phyloP scores from a whole-genome alignment of 2,888 invertebrate genomes.

The Cryptus armator region DNA sequence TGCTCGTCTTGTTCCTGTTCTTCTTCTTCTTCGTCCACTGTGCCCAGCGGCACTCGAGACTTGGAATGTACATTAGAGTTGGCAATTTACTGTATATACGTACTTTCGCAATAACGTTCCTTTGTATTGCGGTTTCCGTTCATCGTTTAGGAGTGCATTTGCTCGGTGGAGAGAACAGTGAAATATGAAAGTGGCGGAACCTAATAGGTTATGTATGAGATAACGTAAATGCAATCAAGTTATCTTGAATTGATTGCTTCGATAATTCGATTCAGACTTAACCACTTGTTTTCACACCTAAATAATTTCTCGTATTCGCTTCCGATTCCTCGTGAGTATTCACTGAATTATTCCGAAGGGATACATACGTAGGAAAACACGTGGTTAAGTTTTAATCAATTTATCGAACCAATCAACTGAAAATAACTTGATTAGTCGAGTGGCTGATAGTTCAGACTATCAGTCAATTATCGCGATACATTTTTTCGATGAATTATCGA shows the following conservation, averaged over 20 bases:
- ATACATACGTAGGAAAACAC: no score
- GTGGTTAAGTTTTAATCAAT: no score
- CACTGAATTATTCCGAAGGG: no score
- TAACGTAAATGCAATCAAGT: background rate
- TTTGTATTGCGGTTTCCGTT: slow-evolving; percentile 42
- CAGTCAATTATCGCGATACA: no score
- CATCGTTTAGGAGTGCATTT: slow-evolving; percentile 24
- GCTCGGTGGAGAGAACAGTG: background rate
- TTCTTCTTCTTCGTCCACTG: slow-evolving; percentile 6
- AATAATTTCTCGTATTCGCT: no score
- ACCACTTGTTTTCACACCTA: no score
- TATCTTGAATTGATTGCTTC: background rate
- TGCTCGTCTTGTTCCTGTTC: background rate
- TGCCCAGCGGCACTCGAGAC: background rate
- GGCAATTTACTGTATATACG: slow-evolving; percentile 27
- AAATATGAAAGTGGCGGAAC: background rate
- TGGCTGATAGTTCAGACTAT: no score
- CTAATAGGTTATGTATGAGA: background rate
- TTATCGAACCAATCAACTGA: no score
- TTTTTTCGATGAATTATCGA: no score
- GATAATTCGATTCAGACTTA: background rate
- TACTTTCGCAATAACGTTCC: slow-evolving; percentile 25
- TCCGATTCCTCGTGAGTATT: no score
- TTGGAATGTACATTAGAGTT: slow-evolving; percentile 55
- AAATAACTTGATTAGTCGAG: no score